phyloP scores from a whole-genome alignment of 1,140 invertebrate species.

The Agraylea sexmaculata region DNA sequence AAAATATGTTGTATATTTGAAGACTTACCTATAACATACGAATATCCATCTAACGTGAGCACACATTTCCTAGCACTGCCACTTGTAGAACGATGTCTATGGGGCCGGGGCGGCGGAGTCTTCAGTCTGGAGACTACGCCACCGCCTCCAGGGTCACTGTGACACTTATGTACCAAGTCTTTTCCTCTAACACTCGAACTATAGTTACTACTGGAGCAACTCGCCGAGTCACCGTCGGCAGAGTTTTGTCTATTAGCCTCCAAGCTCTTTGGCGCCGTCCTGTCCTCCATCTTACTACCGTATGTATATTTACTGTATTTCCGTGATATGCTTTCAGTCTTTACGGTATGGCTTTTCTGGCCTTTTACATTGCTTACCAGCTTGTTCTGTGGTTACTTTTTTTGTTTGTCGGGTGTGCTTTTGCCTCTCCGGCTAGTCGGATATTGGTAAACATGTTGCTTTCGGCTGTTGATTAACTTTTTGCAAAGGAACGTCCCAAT shows the following conservation, averaged over 20 bases:
- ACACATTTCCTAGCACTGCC: conserved; percentile 57
- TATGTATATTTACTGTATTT: neutral
- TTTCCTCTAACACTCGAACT: conserved; percentile 33
- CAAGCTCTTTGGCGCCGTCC: conserved; percentile 26
- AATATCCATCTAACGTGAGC: conserved; percentile 65
- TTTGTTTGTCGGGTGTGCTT: no score
- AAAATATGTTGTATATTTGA: neutral
- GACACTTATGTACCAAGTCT: conserved; percentile 51
- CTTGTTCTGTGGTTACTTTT: no score
- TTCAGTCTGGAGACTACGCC: conserved; percentile 26
- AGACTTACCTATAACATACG: conserved; percentile 67
- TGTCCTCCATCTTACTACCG: neutral
- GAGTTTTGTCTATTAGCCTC: conserved; percentile 37
- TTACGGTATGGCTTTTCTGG: no score
- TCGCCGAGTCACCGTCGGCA: conserved; percentile 26
- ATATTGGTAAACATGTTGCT: no score
- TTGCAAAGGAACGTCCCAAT: no score
- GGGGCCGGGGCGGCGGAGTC: conserved; percentile 22
- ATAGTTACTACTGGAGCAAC: conserved; percentile 12
- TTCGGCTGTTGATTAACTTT: no score
- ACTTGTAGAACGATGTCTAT: conserved; percentile 33
- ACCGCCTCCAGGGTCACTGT: conserved; percentile 43
- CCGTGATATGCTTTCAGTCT: no score
- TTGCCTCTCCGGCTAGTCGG: no score
- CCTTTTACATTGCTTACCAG: no score